These are phyloP conservation scores for Ennomos quercinarius DNA, from an alignment of 2,888 invertebrate genomes.

Conservation along the genomic window DNA sequence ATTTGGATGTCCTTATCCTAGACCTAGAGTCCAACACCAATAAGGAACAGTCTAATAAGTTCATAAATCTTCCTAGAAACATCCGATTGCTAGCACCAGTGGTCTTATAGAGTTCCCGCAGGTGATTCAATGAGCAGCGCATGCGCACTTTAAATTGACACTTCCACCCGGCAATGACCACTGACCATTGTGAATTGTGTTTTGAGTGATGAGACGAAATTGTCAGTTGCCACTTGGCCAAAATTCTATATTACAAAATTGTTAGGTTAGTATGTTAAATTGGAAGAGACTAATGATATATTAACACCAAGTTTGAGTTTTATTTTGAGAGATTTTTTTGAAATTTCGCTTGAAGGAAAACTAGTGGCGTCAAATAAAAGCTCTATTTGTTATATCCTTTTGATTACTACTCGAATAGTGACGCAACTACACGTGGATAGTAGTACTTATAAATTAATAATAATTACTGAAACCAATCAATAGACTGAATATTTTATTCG, in stretches of 20 bases:
- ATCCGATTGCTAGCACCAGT: too few species aligned
- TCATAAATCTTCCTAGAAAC: slow-evolving; percentile 45
- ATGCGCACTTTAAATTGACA: slow-evolving; percentile 32
- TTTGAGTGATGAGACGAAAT: too few species aligned
- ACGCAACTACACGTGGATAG: too few species aligned
- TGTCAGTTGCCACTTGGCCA: not conserved
- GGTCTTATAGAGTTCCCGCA: slow-evolving; percentile 7
- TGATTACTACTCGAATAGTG: too few species aligned
- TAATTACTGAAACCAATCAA: not conserved
- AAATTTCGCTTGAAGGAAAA: too few species aligned
- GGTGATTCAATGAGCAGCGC: slow-evolving; percentile 14
- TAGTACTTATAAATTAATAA: too few species aligned
- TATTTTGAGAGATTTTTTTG: too few species aligned
- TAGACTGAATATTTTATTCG: slow-evolving; percentile 2
- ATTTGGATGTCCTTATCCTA: slow-evolving; percentile 9
- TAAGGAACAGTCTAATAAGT: slow-evolving; percentile 37
- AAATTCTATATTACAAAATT: not conserved
- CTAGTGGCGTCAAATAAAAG: too few species aligned
- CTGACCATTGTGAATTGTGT: slow-evolving; percentile 1
- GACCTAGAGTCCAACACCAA: not conserved
- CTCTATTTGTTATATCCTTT: too few species aligned
- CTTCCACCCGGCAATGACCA: slow-evolving; percentile 29
- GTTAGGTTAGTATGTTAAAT: too few species aligned
- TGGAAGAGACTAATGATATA: too few species aligned
- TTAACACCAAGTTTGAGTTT: too few species aligned